A percentile compares a stretch with the other conserved stretches of the same genome.
phyloP scores from a whole-genome alignment of 53 echinoderm and acorn worm genomes.

The Apostichopus leukothele region DNA sequence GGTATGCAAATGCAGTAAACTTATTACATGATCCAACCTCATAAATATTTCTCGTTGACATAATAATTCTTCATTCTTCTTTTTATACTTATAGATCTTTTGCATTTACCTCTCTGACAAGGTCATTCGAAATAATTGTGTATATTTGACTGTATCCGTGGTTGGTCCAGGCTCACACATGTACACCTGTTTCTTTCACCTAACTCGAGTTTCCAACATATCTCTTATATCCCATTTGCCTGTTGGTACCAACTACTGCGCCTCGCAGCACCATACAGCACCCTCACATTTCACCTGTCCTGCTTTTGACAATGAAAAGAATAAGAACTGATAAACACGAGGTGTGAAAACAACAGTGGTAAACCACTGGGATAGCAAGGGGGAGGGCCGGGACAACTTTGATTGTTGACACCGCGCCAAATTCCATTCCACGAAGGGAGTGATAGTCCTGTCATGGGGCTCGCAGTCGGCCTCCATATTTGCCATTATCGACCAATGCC shows the following conservation, averaged over 20 bases:
- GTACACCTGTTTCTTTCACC: constrained; percentile 21
- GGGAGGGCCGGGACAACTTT: not conserved
- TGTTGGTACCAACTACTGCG: constrained; percentile 24
- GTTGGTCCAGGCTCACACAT: not conserved
- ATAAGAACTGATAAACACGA: constrained; percentile 14
- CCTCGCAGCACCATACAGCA: constrained; percentile 23
- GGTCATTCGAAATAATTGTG: constrained; percentile 2
- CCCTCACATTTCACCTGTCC: constrained; percentile 12
- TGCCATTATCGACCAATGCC: constrained; percentile 5
- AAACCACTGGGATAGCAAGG: constrained; percentile 24
- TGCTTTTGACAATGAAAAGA: not conserved
- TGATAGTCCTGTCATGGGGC: not conserved
- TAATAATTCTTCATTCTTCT: not conserved
- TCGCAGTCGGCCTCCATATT: not conserved
- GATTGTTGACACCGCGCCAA: constrained; percentile 25
- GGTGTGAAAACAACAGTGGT: constrained; percentile 32
- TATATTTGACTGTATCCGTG: not conserved
- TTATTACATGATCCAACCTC: no score
- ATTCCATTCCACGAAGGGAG: constrained; percentile 30
- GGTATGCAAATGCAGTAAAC: no score
- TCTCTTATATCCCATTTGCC: not conserved
- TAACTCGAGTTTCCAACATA: not conserved
- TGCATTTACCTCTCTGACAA: not conserved
- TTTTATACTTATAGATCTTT: not conserved
- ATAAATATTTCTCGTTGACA: no score